Evolutionary conservation across 2,797 vertebrate genomes (phyloP).

Genomic region (Lutjanus argentimaculatus): DNA sequence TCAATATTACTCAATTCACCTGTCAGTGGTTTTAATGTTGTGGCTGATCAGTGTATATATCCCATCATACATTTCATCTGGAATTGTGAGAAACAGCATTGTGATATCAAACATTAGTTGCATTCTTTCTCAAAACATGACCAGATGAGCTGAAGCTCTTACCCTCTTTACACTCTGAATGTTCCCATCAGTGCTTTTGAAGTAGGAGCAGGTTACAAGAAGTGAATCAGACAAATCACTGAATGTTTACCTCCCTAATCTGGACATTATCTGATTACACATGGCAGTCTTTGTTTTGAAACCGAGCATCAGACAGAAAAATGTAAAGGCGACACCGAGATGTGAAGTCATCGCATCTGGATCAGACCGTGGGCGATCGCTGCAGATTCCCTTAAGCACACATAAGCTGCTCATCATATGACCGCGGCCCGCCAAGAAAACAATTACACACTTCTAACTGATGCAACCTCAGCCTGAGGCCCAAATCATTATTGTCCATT

Average conservation of each 20-base stretch:
- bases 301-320: constrained; percentile 3
- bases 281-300: constrained; percentile 41
- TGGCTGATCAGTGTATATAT: neutral
- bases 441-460: constrained; percentile 39
- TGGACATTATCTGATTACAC: constrained; percentile 40
- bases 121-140: constrained; percentile 54
- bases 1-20: no score
- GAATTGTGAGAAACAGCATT: neutral
- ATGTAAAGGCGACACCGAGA: constrained; percentile 9
- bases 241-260: constrained; percentile 18
- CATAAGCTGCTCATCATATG: constrained; percentile 66
- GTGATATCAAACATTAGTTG: constrained; percentile 22
- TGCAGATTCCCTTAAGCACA: constrained; percentile 47
- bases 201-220: constrained; percentile 36
- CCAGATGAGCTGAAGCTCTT: constrained; percentile 45
- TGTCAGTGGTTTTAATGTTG: no score
- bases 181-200: constrained; percentile 35
- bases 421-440: constrained; percentile 46
- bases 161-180: neutral
- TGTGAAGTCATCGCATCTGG: constrained; percentile 60
- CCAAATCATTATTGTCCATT: constrained; percentile 5
- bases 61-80: constrained; percentile 15
- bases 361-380: neutral
- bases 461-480: constrained; percentile 31
- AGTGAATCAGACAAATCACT: constrained; percentile 27